Conservation (phyloP, 2,888 invertebrate species). For the Phaonia tiefii region DNA sequence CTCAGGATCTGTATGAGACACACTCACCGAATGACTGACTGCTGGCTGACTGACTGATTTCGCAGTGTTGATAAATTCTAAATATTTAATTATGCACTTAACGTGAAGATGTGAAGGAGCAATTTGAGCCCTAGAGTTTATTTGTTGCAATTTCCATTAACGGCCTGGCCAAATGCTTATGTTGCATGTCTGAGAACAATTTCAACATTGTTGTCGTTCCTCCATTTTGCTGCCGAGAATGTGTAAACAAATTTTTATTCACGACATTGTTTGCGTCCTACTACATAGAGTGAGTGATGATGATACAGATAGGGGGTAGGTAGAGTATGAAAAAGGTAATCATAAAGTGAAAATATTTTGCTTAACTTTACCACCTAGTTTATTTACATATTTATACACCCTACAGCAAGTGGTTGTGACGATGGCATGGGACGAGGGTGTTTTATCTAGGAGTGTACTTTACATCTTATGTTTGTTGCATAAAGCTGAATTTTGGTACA, state of each 20-base stretch:
- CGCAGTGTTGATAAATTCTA: conserved; percentile 41
- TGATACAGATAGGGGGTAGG: no score
- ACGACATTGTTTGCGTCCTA: not conserved
- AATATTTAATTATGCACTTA: conserved; percentile 44
- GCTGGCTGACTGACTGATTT: no score
- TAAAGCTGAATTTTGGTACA: no score
- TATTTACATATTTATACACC: no score
- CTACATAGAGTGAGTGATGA: no score
- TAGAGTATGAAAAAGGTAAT: not conserved
- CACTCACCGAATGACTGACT: no score
- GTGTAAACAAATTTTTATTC: conserved; percentile 19
- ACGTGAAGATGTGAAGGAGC: not conserved
- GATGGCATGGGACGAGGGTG: no score
- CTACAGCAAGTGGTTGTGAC: no score
- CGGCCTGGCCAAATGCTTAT: conserved; percentile 30
- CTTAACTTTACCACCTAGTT: no score
- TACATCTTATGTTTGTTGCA: no score
- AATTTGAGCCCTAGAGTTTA: conserved; percentile 20
- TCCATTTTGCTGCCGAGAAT: not conserved
- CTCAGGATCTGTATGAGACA: not conserved
- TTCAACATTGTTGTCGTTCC: conserved; percentile 6
- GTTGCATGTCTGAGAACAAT: conserved; percentile 48
- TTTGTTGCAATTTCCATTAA: conserved; percentile 39
- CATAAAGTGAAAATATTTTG: not conserved
- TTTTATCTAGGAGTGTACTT: no score